phyloP scores from a whole-genome alignment of 64 coral and sea anemone species.

The Stichodactyla helianthus region DNA sequence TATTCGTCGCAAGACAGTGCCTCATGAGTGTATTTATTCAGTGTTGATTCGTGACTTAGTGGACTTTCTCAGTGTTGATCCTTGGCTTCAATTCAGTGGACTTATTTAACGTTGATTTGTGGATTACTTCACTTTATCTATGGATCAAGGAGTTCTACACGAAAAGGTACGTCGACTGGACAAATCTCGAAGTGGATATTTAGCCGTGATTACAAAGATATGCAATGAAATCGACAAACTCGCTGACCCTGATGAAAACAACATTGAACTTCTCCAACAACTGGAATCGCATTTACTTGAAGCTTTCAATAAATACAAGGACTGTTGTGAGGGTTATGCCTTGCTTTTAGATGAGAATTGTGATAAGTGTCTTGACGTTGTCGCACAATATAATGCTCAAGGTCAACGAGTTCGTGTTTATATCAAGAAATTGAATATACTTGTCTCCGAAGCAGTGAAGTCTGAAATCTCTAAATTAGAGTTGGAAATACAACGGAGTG shows the following conservation, averaged over 20 bases:
- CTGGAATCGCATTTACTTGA: not conserved
- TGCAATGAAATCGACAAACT: not conserved
- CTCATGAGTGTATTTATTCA: not conserved
- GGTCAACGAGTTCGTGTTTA: not conserved
- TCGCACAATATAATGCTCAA: not conserved
- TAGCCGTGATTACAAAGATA: not conserved
- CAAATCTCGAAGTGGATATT: constrained; percentile 15
- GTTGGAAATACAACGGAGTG: not conserved
- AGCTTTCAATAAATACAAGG: constrained; percentile 6
- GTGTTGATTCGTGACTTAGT: not conserved
- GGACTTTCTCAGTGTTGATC: no score
- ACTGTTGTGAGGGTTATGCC: not conserved
- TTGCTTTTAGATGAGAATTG: not conserved
- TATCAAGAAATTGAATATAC: not conserved
- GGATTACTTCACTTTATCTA: not conserved
- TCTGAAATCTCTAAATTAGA: not conserved
- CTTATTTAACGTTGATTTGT: not conserved
- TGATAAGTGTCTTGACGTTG: not conserved
- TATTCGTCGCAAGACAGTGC: not conserved
- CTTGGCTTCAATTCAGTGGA: not conserved
- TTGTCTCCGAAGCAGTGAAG: not conserved
- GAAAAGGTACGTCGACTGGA: constrained; percentile 1
- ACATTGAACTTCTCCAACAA: constrained; percentile 5
- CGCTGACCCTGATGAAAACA: not conserved
- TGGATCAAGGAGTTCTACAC: constrained; percentile 1